Evolutionary conservation across 2,797 vertebrate species (phyloP), one percentile per base, ranked within the genome.

Genomic region (Rhynchotus rufescens): DNA sequence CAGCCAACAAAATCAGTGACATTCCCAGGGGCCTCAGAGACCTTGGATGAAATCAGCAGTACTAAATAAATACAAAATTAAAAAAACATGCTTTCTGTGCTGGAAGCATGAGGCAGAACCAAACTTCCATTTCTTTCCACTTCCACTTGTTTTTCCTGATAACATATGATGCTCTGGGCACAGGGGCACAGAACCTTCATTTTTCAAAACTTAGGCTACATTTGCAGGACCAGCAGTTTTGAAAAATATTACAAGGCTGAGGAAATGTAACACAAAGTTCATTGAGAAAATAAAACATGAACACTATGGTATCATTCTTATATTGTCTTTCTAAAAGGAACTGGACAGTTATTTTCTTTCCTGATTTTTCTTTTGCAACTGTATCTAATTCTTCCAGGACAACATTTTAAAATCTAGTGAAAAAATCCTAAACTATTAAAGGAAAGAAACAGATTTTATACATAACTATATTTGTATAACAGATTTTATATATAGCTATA

Each of bases 351-450:
- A 44, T 11, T 54, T 84, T 69, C 16, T 42, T 11, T 62, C 78
- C 28, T 2, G 6, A 51, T 38, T 76, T 86, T 86, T 40, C 61
- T 88, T 89, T 62, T 66, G 6, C n/a, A 61, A 88, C 21, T 49
- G 34, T 89, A 87, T 65, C 66, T n/a, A 86, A 84, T 88, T 77
- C 62, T 88, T 92, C 49, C 79, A 54, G 90, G 84, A 91, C 7
- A 17, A 5, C 25, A 67, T 79, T 75, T 81, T 86, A 73, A 89
- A 91, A 74, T 47, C 30, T 71, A 74, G 44, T 9, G 42, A 81
- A 78, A 66, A 71, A 84, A 69, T 21, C 32, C n/a, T 69, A 59
- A 80, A 72, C 77, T 86, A 88, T 72, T 25, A 66, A 78, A 80
- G 40, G 49, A 61, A 84, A 91, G 49, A 86, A 88, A 89, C 30